A percentile compares a stretch with the other conserved stretches of the same genome.
Conservation (phyloP, 2,888 invertebrate genomes). For the Agrochola circellaris region DNA sequence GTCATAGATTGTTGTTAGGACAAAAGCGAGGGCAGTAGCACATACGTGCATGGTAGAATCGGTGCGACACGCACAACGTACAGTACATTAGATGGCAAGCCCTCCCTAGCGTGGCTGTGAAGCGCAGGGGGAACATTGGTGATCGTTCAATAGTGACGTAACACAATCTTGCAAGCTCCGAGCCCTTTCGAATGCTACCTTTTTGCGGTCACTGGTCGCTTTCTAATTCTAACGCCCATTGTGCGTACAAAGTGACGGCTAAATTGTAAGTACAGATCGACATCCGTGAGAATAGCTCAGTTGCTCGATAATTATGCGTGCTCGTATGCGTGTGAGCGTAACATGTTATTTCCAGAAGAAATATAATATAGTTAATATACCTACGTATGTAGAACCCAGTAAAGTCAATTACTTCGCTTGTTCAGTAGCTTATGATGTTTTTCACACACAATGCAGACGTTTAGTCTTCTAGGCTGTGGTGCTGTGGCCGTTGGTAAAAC, state of each 20-base stretch:
- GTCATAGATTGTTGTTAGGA: conserved; percentile 80
- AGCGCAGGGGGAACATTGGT: conserved; percentile 69
- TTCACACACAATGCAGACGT: not conserved
- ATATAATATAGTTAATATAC: conserved; percentile 25
- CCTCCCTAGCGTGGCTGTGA: conserved; percentile 67
- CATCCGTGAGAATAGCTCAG: conserved; percentile 85
- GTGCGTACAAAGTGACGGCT: conserved; percentile 82
- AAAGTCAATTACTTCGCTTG: not conserved
- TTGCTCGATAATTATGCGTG: conserved; percentile 76
- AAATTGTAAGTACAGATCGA: conserved; percentile 80
- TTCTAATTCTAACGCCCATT: conserved; percentile 90
- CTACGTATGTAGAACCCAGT: conserved; percentile 4
- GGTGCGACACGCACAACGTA: conserved; percentile 74
- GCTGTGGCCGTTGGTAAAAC: not conserved
- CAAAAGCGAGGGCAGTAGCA: conserved; percentile 82
- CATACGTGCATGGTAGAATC: conserved; percentile 74
- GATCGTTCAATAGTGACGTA: conserved; percentile 86
- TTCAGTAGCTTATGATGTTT: conserved; percentile 2
- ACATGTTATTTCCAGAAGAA: conserved; percentile 49
- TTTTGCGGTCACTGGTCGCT: conserved; percentile 88
- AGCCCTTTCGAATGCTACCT: conserved; percentile 88
- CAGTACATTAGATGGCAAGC: conserved; percentile 68
- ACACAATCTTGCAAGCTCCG: conserved; percentile 84
- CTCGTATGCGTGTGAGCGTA: conserved; percentile 67
- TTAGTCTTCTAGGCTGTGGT: not conserved